A percentile compares a stretch with the other conserved stretches of the same genome.
phyloP scores from a whole-genome alignment of 1,140 invertebrate genomes.

The Drosophila bipectinata region DNA sequence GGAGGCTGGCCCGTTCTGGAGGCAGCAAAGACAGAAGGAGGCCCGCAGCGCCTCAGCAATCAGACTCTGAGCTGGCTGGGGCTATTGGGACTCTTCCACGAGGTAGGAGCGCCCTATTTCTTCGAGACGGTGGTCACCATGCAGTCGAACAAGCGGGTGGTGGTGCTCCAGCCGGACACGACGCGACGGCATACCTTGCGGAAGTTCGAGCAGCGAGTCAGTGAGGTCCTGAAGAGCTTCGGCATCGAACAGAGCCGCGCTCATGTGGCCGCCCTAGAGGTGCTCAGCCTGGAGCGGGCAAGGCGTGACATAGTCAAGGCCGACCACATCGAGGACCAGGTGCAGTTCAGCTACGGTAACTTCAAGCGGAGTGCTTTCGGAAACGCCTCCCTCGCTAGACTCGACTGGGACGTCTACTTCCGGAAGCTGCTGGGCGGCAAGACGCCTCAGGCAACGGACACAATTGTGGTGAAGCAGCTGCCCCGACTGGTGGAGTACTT shows the following conservation, averaged over 20 bases:
- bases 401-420: conserved; percentile 77
- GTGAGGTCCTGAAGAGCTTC: conserved; percentile 60
- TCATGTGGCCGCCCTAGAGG: conserved; percentile 69
- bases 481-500: conserved; percentile 63
- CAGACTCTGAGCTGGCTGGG: conserved; percentile 53
- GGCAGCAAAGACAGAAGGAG: conserved; percentile 10
- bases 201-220: conserved; percentile 71
- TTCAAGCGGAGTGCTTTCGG: conserved; percentile 64
- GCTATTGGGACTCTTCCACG: conserved; percentile 65
- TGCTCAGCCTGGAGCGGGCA: conserved; percentile 71
- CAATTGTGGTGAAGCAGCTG: conserved; percentile 62
- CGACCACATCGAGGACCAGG: conserved; percentile 57
- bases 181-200: conserved; percentile 62
- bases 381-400: conserved; percentile 35
- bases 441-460: conserved; percentile 52
- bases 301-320: conserved; percentile 68
- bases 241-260: conserved; percentile 67
- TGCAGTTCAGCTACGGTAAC: conserved; percentile 69
- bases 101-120: conserved; percentile 67
- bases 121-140: conserved; percentile 63
- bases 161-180: conserved; percentile 59
- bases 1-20: conserved; percentile 77
- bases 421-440: conserved; percentile 66
- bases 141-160: conserved; percentile 67
- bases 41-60: conserved; percentile 12